Evolutionary conservation across 2,888 invertebrate species (phyloP), one percentile per base, ranked within the genome.

Genomic region (Hypomecis punctinalis): DNA sequence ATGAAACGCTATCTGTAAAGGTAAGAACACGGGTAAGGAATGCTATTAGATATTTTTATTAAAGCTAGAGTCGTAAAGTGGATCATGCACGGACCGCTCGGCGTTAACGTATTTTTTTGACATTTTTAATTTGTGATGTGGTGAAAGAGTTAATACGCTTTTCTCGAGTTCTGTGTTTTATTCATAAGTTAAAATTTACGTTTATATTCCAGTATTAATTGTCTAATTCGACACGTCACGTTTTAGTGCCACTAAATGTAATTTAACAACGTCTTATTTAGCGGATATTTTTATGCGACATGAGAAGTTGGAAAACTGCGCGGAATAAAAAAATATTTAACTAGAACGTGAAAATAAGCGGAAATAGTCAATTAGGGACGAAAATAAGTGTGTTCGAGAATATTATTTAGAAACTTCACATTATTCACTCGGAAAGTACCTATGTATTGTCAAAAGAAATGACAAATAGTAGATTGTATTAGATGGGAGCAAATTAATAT

Each of bases 31-130:
- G 82, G 80, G 76, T 82, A 76, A 58, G 88, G 88, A 89, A 90
- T 88, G 87, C 85, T 86, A 89, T 88, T 86, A 88, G 82, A 86
- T 76, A 85, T 84, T 89, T 88, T 89, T 89, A 89, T 90, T 85
- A 83, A 83, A 86, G 83, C 79, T 81, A 71, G 67, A 79, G 82
- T 86, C 87, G 81, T 89, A 89, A 90, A 90, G 71, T 73, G 78
- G 85, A 87, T 82, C 84, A 79, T 84, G 83, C 76, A 78, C 73
- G 75, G 75, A 77, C 76, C 78, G 77, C 81, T 81, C 74, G 77
- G 69, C 74, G 78, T 81, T 78, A 71, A 74, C 68, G 76, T n/a
- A n/a, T 78, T 77, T 78, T 76, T 74, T 75, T 79, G 81, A 81
- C 78, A 82, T 76, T 76, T 78, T 77, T 82, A 77, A 85, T 83